Evolutionary conservation across 2,797 vertebrate genomes (phyloP).

Genomic region (Xyrichtys novacula): DNA sequence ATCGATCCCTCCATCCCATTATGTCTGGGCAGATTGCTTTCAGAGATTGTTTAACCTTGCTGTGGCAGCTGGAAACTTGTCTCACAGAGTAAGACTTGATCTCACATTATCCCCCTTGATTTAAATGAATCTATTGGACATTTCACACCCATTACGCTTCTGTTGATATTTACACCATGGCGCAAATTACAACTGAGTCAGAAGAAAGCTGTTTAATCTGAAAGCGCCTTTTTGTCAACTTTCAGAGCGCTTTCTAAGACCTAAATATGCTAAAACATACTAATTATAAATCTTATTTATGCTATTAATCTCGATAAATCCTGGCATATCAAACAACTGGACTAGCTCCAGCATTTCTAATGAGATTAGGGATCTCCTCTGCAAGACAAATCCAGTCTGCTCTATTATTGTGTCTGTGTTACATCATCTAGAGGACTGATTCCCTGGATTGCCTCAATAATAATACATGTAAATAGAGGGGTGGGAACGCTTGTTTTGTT

Average conservation of each 20-base stretch:
- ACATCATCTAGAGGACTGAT: conserved; percentile 46
- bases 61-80: conserved; percentile 62
- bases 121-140: conserved; percentile 35
- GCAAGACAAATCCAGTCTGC: conserved; percentile 54
- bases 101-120: conserved; percentile 48
- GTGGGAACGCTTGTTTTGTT: conserved; percentile 30
- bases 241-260: conserved; percentile 4
- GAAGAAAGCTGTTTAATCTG: conserved; percentile 17
- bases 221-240: conserved; percentile 1
- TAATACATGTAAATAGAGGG: conserved; percentile 10
- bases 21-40: conserved; percentile 66
- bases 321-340: conserved; percentile 60
- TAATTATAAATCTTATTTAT: conserved; percentile 46
- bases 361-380: conserved; percentile 60
- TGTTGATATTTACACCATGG: conserved; percentile 52
- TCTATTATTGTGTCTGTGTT: conserved; percentile 51
- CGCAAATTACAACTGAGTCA: conserved; percentile 42
- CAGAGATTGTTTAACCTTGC: conserved; percentile 66
- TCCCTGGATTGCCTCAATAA: conserved; percentile 31
- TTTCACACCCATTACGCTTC: conserved; percentile 31
- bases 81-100: conserved; percentile 48
- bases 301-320: conserved; percentile 47
- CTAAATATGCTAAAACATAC: conserved; percentile 31
- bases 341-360: conserved; percentile 55
- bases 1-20: conserved; percentile 72